phyloP scores from a whole-genome alignment of 2,797 vertebrate genomes.

The Xenops minutus region DNA sequence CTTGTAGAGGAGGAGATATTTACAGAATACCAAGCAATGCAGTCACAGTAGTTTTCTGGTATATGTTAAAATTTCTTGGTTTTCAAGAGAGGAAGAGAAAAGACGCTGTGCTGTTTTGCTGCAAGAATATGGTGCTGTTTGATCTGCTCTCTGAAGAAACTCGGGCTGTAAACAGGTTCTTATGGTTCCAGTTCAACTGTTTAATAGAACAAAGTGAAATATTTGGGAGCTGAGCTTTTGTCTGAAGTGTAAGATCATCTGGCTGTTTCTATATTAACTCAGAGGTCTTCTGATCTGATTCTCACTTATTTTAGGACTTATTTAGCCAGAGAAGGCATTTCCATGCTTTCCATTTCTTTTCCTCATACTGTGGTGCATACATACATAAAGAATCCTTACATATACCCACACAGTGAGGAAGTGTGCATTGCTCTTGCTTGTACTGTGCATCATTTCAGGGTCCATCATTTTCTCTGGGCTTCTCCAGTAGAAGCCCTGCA shows the following conservation, averaged over 20 bases:
- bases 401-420: no score
- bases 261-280: not conserved
- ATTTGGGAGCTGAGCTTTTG: not conserved
- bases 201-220: constrained; percentile 21
- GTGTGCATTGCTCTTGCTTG: not conserved
- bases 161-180: constrained; percentile 13
- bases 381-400: not conserved
- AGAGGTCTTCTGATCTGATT: not conserved
- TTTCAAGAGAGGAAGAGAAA: not conserved
- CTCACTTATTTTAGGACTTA: not conserved
- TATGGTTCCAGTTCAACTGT: not conserved
- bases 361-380: fast-evolving
- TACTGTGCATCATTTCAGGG: not conserved
- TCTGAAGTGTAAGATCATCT: not conserved
- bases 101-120: not conserved
- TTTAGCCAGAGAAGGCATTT: not conserved
- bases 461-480: not conserved
- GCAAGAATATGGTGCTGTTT: not conserved
- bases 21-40: constrained; percentile 13
- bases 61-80: not conserved
- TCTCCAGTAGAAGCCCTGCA: not conserved
- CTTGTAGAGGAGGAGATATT: constrained; percentile 18
- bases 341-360: not conserved
- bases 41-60: not conserved
- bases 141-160: constrained; percentile 39